Conservation (phyloP, 2,888 invertebrate species). For the Carabus problematicus region DNA sequence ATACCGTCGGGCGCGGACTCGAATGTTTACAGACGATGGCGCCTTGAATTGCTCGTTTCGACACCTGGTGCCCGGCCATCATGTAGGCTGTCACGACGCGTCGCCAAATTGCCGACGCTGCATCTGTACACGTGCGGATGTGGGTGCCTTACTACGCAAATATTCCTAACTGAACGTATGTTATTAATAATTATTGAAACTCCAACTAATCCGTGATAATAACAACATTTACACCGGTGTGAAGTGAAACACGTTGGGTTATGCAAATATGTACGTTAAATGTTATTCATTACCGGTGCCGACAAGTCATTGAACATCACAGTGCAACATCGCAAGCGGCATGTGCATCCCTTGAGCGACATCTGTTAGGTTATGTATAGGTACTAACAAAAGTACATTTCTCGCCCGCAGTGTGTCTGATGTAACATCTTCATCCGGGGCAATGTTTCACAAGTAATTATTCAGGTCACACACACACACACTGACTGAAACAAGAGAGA, state of each 20-base stretch:
- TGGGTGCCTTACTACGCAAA: neutral
- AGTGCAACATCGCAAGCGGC: neutral
- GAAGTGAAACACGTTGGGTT: neutral
- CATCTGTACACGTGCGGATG: constrained; percentile 18
- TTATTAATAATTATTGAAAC: neutral
- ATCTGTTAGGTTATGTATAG: neutral
- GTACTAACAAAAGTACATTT: no score
- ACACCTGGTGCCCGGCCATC: constrained; percentile 49
- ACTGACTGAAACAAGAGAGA: no score
- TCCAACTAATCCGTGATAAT: neutral
- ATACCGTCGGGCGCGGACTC: constrained; percentile 46
- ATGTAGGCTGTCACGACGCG: constrained; percentile 45
- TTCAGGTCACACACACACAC: constrained; percentile 36
- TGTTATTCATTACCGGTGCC: no score
- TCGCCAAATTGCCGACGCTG: constrained; percentile 35
- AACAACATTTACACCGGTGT: neutral
- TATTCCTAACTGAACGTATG: neutral
- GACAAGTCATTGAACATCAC: no score
- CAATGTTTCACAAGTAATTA: constrained; percentile 22
- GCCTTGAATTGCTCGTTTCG: constrained; percentile 49
- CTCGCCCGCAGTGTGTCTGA: no score
- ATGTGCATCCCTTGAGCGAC: neutral
- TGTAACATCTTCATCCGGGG: constrained; percentile 32
- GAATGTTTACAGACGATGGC: constrained; percentile 48
- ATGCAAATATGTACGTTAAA: neutral